These are phyloP conservation scores for Archilochus colubris DNA, from an alignment of 2,113 vertebrate genomes.

Conservation along the genomic window DNA sequence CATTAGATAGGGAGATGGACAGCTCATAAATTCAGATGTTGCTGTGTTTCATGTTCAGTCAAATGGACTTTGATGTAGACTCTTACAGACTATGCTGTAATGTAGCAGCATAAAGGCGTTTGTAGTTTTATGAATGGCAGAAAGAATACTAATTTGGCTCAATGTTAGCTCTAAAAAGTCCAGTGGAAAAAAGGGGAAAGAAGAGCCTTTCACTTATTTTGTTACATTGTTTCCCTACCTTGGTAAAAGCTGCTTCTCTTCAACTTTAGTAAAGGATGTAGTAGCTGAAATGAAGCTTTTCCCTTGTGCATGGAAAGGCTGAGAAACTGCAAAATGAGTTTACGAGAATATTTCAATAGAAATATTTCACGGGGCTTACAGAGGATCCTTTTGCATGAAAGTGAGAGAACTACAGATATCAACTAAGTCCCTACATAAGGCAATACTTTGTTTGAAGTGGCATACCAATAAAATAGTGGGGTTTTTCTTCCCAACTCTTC, in stretches of 20 bases:
- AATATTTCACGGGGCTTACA: not conserved
- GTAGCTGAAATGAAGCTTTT: conserved; percentile 6
- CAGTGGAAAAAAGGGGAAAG: not conserved
- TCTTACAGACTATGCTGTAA: not conserved
- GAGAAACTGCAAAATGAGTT: not conserved
- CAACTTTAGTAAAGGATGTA: not conserved
- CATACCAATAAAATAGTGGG: not conserved
- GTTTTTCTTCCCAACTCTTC: not conserved
- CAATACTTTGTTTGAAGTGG: not conserved
- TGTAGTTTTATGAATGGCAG: conserved; percentile 29
- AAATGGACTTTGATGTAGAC: conserved; percentile 46
- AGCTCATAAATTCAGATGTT: conserved; percentile 52
- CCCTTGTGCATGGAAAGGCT: not conserved
- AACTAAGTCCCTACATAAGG: not conserved
- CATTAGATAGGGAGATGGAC: conserved; percentile 5
- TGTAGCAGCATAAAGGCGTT: conserved; percentile 33
- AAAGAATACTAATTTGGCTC: not conserved
- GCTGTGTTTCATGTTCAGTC: conserved; percentile 34
- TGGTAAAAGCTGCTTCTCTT: not conserved
- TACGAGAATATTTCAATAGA: not conserved
- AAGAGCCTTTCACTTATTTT: not conserved
- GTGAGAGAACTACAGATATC: not conserved
- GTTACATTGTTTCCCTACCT: not conserved
- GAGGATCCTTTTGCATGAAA: not conserved
- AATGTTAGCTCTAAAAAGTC: conserved; percentile 18